These are phyloP conservation scores for Apostichopus japonicus DNA, from an alignment of 35 echinoderm and acorn worm species.

Conservation along the genomic window DNA sequence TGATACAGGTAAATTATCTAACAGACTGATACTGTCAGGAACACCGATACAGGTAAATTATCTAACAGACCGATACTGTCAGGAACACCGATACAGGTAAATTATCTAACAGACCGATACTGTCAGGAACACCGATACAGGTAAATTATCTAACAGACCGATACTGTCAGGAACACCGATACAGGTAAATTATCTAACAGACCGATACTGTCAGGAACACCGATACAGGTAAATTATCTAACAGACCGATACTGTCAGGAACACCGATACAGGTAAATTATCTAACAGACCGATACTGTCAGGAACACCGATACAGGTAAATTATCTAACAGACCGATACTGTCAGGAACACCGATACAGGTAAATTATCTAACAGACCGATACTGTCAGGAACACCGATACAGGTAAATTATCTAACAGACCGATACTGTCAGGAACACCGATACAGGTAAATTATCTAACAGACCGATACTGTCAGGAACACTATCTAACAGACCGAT, in stretches of 20 bases:
- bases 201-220: conserved; percentile 93
- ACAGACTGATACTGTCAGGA: too few relatives aligned
- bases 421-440: conserved; percentile 91
- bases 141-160: conserved; percentile 17
- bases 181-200: not conserved
- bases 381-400: too few relatives aligned
- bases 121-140: conserved; percentile 97
- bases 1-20: too few relatives aligned
- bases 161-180: too few relatives aligned
- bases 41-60: too few relatives aligned
- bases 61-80: conserved; percentile 79
- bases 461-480: conserved; percentile 90
- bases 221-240: conserved; percentile 83
- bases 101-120: conserved; percentile 71
- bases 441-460: conserved; percentile 80
- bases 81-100: conserved; percentile 97
- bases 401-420: too few relatives aligned
- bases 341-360: too few relatives aligned
- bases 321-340: not conserved
- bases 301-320: conserved; percentile 97
- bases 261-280: conserved; percentile 92
- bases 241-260: conserved; percentile 72
- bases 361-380: too few relatives aligned
- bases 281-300: conserved; percentile 79
- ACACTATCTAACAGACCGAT: conserved; percentile 30